A percentile compares a stretch with the other conserved stretches of the same genome.
phyloP scores from a whole-genome alignment of 2,797 vertebrate species.

The Liasis olivaceus region DNA sequence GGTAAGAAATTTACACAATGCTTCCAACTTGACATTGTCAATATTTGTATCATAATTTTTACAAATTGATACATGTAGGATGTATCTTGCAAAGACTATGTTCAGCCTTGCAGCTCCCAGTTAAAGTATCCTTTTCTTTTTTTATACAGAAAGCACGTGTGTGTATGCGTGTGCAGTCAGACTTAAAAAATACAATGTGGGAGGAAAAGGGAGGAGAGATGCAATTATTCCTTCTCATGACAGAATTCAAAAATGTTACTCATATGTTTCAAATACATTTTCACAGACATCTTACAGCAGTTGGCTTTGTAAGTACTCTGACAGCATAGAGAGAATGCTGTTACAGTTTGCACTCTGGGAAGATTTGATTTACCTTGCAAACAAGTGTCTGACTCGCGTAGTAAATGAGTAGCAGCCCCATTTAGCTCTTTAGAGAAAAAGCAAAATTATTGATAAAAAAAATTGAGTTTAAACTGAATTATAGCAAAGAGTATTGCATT shows the following conservation, averaged over 20 bases:
- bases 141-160: neutral
- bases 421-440: neutral
- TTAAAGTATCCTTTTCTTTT: neutral
- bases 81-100: neutral
- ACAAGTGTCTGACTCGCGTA: neutral
- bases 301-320: neutral
- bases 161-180: neutral
- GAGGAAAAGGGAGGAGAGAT: neutral
- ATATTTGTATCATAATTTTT: neutral
- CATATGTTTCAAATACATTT: neutral
- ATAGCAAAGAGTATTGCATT: neutral
- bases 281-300: neutral
- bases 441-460: neutral
- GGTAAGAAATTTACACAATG: neutral
- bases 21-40: neutral
- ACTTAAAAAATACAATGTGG: neutral
- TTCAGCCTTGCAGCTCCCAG: neutral
- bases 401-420: neutral
- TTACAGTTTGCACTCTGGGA: neutral
- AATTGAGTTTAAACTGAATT: neutral
- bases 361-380: neutral
- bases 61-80: neutral
- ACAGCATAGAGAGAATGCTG: neutral
- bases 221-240: neutral
- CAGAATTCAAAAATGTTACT: neutral